These are phyloP conservation scores for Lepeophtheirus nordmannii DNA, from an alignment of 2,888 invertebrate species.

Conservation along the genomic window DNA sequence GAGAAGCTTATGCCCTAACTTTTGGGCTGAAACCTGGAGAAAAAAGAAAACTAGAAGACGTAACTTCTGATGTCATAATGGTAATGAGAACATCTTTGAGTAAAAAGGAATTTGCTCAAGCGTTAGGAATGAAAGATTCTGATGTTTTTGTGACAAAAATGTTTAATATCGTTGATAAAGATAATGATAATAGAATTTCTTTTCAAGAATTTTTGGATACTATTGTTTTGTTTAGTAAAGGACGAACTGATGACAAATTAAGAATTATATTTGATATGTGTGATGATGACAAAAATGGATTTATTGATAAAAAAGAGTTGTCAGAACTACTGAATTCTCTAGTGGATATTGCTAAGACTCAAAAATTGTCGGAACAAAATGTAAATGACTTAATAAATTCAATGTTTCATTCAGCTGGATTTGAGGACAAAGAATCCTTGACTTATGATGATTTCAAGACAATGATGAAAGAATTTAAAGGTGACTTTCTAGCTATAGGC, in stretches of 20 bases:
- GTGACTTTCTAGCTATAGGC: conserved; percentile 84
- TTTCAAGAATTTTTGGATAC: conserved; percentile 84
- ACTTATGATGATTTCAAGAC: conserved; percentile 81
- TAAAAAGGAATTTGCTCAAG: conserved; percentile 81
- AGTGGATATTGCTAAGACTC: conserved; percentile 76
- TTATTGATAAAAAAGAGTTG: conserved; percentile 79
- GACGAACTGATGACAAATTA: conserved; percentile 79
- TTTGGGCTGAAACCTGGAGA: conserved; percentile 78
- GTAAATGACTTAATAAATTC: conserved; percentile 83
- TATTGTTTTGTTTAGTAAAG: conserved; percentile 74
- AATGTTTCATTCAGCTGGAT: conserved; percentile 81
- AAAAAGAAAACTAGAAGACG: conserved; percentile 51
- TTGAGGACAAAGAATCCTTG: conserved; percentile 73
- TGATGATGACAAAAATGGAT: conserved; percentile 81
- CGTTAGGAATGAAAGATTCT: conserved; percentile 83
- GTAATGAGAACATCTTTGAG: conserved; percentile 84
- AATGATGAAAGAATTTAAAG: conserved; percentile 93
- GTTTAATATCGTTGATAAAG: conserved; percentile 93
- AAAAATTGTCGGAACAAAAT: conserved; percentile 63
- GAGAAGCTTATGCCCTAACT: conserved; percentile 84
- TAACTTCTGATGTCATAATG: conserved; percentile 53
- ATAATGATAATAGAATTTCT: conserved; percentile 77
- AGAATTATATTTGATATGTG: conserved; percentile 95
- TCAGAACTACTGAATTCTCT: conserved; percentile 82
- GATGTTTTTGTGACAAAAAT: conserved; percentile 90